A percentile compares a stretch with the other conserved stretches of the same genome.
phyloP scores from a whole-genome alignment of 2,797 vertebrate genomes.

The Capromys pilorides region DNA sequence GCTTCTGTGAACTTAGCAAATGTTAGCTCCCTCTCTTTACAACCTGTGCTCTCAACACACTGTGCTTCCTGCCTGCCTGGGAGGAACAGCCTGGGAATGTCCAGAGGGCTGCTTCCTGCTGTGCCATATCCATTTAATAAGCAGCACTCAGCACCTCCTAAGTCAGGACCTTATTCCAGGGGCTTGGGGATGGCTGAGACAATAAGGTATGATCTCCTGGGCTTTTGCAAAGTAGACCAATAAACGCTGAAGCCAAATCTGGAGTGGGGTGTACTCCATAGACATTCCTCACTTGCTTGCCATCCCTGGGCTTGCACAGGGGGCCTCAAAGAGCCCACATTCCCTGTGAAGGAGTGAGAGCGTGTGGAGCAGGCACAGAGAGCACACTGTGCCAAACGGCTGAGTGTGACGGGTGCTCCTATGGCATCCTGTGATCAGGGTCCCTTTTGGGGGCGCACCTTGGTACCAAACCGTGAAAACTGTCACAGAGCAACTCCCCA shows the following conservation, averaged over 20 bases:
- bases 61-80: conserved; percentile 28
- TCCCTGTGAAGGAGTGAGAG: not conserved
- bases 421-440: not conserved
- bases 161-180: not conserved
- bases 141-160: not conserved
- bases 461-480: not conserved
- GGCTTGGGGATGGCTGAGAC: conserved; percentile 11
- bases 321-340: not conserved
- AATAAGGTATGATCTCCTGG: conserved; percentile 37
- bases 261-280: not conserved
- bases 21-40: conserved; percentile 65
- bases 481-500: not conserved
- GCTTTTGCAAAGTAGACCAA: not conserved
- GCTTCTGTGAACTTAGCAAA: conserved; percentile 61
- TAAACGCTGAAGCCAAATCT: conserved; percentile 2
- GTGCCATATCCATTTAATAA: conserved; percentile 45
- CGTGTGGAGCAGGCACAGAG: not conserved
- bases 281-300: not conserved
- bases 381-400: conserved; percentile 6
- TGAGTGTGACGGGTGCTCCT: not conserved
- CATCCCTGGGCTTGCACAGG: not conserved
- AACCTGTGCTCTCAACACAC: conserved; percentile 26
- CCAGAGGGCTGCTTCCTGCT: conserved; percentile 2
- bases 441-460: not conserved
- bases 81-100: conserved; percentile 35